Evolutionary conservation across 2,888 invertebrate genomes (phyloP).

Genomic region (Tiphia femorata): DNA sequence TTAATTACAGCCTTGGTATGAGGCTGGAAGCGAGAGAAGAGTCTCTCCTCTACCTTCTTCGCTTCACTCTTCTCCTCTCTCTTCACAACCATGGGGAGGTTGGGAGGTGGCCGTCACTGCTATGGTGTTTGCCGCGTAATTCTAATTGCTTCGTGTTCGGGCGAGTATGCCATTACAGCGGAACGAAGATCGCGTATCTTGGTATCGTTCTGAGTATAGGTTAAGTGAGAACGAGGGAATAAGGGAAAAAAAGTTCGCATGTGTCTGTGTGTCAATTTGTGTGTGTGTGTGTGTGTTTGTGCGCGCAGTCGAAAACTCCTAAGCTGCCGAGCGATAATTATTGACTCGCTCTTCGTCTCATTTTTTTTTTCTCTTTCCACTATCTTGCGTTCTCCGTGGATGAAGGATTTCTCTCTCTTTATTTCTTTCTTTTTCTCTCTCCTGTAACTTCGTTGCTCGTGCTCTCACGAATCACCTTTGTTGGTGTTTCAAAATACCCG

Average conservation of each 20-base stretch:
- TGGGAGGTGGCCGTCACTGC: slow-evolving; percentile 42
- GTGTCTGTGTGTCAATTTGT: too few species aligned
- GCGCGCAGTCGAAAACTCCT: slow-evolving; percentile 9
- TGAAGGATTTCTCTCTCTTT: not conserved
- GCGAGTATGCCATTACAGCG: slow-evolving; percentile 52
- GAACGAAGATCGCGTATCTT: slow-evolving; percentile 46
- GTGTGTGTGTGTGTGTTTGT: too few species aligned
- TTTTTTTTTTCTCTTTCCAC: not conserved
- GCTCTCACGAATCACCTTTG: slow-evolving; percentile 15
- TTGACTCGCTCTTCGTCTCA: slow-evolving; percentile 14
- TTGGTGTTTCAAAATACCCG: slow-evolving; percentile 9
- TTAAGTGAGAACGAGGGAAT: too few species aligned
- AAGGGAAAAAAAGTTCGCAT: too few species aligned
- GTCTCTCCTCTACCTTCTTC: not conserved
- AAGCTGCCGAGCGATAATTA: slow-evolving; percentile 50
- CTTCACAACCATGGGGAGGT: too few species aligned
- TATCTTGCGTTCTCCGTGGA: not conserved
- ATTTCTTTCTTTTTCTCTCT: not conserved
- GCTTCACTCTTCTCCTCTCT: not conserved
- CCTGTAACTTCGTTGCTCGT: slow-evolving; percentile 2
- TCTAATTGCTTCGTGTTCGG: slow-evolving; percentile 62
- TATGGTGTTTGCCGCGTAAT: slow-evolving; percentile 67
- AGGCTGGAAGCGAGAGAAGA: slow-evolving; percentile 54
- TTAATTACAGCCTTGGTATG: slow-evolving; percentile 62
- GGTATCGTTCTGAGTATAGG: slow-evolving; percentile 20